Conservation (phyloP, 2,797 vertebrate genomes). For the Rousettus madagascariensis region DNA sequence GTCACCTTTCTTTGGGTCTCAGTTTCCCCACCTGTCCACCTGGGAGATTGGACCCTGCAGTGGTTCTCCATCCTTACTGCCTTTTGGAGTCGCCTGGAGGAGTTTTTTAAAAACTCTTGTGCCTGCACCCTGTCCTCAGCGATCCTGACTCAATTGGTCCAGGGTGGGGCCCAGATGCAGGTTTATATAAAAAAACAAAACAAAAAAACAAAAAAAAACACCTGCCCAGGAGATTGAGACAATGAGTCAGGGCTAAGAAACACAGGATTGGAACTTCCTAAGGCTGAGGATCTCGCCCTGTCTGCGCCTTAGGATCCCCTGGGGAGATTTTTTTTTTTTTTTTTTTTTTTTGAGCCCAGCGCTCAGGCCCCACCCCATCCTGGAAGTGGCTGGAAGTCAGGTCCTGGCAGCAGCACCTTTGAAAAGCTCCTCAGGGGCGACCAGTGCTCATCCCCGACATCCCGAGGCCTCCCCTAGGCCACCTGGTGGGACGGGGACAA, state of each 20-base stretch:
- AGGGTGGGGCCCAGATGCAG: background rate
- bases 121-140: background rate
- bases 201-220: no score
- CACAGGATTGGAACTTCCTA: background rate
- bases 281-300: background rate
- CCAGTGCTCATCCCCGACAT: no score
- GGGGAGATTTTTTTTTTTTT: background rate
- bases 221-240: background rate
- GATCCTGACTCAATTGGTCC: background rate
- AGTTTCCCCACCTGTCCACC: background rate
- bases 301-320: background rate
- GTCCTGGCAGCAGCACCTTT: background rate
- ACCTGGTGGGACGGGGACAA: accelerated
- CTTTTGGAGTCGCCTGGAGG: background rate
- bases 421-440: background rate
- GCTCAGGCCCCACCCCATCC: no score
- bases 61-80: background rate
- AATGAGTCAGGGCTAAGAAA: background rate
- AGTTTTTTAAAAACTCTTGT: background rate
- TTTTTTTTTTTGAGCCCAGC: background rate
- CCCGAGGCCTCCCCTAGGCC: background rate
- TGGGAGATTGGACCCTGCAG: background rate
- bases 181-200: no score
- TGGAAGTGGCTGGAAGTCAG: background rate
- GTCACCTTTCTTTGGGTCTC: background rate